Evolutionary conservation across 2,113 vertebrate species (phyloP).

Genomic region (Pyxicephalus adspersus): DNA sequence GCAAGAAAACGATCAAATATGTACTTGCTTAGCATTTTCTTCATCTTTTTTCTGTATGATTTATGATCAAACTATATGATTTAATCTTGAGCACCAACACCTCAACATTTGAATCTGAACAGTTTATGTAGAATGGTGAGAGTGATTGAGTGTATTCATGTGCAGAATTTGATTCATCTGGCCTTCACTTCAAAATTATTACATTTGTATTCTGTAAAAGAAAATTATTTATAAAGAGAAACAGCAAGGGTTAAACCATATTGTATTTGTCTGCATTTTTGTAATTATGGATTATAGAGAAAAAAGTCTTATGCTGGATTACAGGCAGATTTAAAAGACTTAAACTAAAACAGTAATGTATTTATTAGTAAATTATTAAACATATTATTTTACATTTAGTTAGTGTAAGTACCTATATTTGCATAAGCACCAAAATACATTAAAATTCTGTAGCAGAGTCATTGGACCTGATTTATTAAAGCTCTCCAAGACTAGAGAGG

Average conservation of each 20-base stretch:
- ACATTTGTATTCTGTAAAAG: not conserved
- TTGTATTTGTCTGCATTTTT: too few species aligned
- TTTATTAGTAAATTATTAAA: too few species aligned
- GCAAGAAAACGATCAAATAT: constrained; percentile 23
- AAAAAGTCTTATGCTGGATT: too few species aligned
- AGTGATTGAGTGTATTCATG: not conserved
- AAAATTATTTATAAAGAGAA: not conserved
- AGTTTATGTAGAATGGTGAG: constrained; percentile 29
- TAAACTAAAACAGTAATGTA: too few species aligned
- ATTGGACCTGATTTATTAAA: too few species aligned
- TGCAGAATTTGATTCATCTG: not conserved
- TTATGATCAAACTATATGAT: not conserved
- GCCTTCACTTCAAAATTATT: not conserved
- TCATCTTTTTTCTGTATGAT: constrained; percentile 25
- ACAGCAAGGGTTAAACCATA: not conserved
- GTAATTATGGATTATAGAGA: too few species aligned
- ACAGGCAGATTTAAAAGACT: too few species aligned
- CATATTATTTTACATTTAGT: too few species aligned
- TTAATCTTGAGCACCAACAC: constrained; percentile 30
- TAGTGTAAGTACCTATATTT: too few species aligned
- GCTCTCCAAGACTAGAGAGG: too few species aligned
- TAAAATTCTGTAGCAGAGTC: too few species aligned
- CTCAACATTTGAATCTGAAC: constrained; percentile 27
- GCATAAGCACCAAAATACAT: too few species aligned
- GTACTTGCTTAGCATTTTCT: constrained; percentile 29